These are phyloP conservation scores for Luperina nickerlii DNA, from an alignment of 2,888 invertebrate genomes.

Conservation along the genomic window DNA sequence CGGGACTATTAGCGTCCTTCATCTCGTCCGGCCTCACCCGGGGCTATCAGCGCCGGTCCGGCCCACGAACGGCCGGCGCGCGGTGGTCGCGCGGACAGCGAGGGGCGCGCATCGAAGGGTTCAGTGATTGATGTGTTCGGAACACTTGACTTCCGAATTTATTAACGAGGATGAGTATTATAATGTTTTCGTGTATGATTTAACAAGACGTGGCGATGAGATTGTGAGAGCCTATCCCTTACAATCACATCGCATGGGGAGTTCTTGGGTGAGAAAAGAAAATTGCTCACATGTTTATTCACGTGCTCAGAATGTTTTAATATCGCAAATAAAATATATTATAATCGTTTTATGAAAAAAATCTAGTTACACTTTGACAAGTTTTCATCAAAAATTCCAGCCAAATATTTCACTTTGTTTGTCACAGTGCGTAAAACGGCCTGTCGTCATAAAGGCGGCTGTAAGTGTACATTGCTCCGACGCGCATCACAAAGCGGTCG, in stretches of 20 bases:
- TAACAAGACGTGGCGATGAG: conserved; percentile 3
- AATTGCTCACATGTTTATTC: neutral
- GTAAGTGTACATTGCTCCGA: conserved; percentile 34
- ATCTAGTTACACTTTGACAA: neutral
- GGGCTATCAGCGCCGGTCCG: no score
- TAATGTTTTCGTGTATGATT: conserved; percentile 36
- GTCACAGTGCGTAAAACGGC: conserved; percentile 23
- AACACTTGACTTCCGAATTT: conserved; percentile 63
- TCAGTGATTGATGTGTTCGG: conserved; percentile 61
- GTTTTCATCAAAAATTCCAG: conserved; percentile 1
- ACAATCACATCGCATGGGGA: neutral
- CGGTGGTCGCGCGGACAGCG: conserved; percentile 5
- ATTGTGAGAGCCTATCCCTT: neutral
- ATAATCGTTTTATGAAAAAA: neutral
- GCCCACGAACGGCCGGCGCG: neutral
- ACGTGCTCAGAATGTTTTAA: neutral
- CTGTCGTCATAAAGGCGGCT: conserved; percentile 49
- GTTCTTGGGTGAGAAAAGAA: neutral
- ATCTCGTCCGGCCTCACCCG: neutral
- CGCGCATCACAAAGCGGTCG: conserved; percentile 30
- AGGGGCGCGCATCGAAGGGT: conserved; percentile 54
- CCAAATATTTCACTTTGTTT: conserved; percentile 45
- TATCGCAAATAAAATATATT: neutral
- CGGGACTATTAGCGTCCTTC: neutral
- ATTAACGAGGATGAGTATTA: conserved; percentile 52